phyloP scores from a whole-genome alignment of 2,113 vertebrate species.

The Procavia capensis region DNA sequence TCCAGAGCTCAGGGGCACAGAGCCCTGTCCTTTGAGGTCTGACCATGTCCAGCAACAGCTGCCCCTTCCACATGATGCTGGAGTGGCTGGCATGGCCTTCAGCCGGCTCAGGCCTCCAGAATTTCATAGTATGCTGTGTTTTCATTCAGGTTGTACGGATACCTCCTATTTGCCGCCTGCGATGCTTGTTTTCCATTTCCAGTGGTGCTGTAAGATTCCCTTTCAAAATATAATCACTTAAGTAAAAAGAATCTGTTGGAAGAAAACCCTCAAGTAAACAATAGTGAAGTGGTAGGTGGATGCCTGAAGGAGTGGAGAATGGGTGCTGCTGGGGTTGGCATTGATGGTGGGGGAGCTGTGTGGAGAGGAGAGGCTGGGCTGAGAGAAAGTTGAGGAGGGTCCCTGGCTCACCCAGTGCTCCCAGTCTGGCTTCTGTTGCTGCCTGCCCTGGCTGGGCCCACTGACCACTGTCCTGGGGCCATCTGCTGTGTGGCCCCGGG shows the following conservation, averaged over 20 bases:
- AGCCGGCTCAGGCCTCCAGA: neutral
- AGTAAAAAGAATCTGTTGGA: constrained; percentile 53
- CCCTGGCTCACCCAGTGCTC: neutral
- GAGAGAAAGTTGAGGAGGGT: neutral
- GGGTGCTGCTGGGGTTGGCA: neutral
- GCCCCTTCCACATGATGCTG: neutral
- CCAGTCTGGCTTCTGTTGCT: too few species aligned
- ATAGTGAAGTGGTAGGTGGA: neutral
- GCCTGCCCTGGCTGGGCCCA: too few species aligned
- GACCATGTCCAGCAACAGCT: neutral
- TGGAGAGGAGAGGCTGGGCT: neutral
- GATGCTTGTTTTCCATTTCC: constrained; percentile 71
- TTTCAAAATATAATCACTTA: constrained; percentile 79
- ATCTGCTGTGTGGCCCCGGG: neutral
- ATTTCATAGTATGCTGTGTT: neutral
- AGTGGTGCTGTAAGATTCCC: constrained; percentile 50
- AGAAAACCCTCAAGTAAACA: constrained; percentile 63
- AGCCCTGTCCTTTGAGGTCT: neutral
- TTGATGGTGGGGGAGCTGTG: accelerated
- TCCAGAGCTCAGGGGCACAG: neutral
- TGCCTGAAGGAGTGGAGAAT: neutral
- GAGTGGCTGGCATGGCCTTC: neutral
- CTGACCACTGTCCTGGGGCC: too few species aligned
- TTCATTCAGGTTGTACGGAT: neutral
- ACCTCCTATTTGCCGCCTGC: constrained; percentile 26